Evolutionary conservation across 2,888 invertebrate genomes (phyloP), one percentile per base, ranked within the genome.

Genomic region (Hymenopus coronatus): DNA sequence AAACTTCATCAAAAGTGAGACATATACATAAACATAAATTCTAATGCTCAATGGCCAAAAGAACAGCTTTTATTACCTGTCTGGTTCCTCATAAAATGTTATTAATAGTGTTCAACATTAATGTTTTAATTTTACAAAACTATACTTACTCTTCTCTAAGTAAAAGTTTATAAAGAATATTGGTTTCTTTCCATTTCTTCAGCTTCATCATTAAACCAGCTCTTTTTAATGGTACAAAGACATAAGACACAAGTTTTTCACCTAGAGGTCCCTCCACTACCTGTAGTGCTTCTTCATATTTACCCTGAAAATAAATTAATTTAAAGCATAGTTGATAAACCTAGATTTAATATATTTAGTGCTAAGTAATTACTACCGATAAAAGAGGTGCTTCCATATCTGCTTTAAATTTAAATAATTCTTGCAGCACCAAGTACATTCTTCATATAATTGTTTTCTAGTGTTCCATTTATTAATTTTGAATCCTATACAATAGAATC

Each of bases 231-330:
- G 96, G 92, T 83, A 94, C 92, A 6, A 95, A 95, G 0, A 96
- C 95, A 25, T 96, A 96, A 0, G 96, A 96, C 83, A 96, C 95
- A 90, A 96, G 92, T 92, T 95, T 95, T 33, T 94, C 93, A 89
- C 96, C 96, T 1, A 98, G 93, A 0, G 97, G 96, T 0, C 97
- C 96, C 90, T 97, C 96, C n/a, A 99, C 94, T 89, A 98, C 96
- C 88, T 96, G 95, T 83, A 98, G 93, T 20, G 98, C 96, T 92
- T 97, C 97, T 91, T 96, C 95, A 93, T 96, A 96, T 93, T 98
- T 98, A 81, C 95, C 96, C 93, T 94, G 91, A 12, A 90, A 85
- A 46, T 28, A 40, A n/a, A 27, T 54, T 70, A 70, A 70, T 20
- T 15, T 70, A 70, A 20, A 70, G 54, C 20, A 70, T 20, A 70